Evolutionary conservation across 1,140 invertebrate genomes (phyloP), one percentile per base, ranked within the genome.

Genomic region (Macrocentrus cingulum): DNA sequence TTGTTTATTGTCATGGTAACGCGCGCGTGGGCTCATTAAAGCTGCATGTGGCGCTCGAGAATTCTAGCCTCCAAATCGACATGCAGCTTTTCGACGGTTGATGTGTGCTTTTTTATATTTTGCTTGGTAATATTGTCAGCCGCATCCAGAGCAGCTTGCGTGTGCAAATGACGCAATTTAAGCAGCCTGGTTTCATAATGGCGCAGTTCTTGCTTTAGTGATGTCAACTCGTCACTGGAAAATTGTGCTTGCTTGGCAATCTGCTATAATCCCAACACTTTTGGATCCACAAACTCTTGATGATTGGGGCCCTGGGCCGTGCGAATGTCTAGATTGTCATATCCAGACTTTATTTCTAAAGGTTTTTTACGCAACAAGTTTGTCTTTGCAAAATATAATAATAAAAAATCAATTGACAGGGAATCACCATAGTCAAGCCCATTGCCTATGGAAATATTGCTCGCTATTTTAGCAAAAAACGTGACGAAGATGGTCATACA

Each of bases 31-130:
- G 5, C 6, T 54, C 36, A 55, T 82, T 82, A 91, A 50, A 91
- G 73, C 75, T 92, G 90, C 1, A 84, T 78, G 69, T 94, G 92
- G 64, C 84, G 84, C 64, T 84, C 84, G 66, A 90, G 79, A 52
- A 95, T 94, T 70, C 84, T 87, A 46, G 82, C 81, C 76, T 95
- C 90, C 6, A 97, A 74, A 63, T 91, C 87, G 15, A 84, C 79
- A 75, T 96, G 93, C 34, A 95, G 71, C 79, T 95, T 96, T 68
- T 94, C 91, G 0, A 95, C 88, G 72, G 91, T 91, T 59, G 88
- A 83, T 8, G 86, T 79, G 69, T 92, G 90, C 63, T 92, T 91
- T n/a, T 72, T 92, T 91, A 94, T 88, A 60, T 90, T 85, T 62
- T 91, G 83, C 72, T 46, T 52, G n/a, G 68, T 72, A 56, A 65